A percentile compares a stretch with the other conserved stretches of the same genome.
Conservation (phyloP, 2,113 vertebrate genomes). For the Beaufortia kweichowensis region DNA sequence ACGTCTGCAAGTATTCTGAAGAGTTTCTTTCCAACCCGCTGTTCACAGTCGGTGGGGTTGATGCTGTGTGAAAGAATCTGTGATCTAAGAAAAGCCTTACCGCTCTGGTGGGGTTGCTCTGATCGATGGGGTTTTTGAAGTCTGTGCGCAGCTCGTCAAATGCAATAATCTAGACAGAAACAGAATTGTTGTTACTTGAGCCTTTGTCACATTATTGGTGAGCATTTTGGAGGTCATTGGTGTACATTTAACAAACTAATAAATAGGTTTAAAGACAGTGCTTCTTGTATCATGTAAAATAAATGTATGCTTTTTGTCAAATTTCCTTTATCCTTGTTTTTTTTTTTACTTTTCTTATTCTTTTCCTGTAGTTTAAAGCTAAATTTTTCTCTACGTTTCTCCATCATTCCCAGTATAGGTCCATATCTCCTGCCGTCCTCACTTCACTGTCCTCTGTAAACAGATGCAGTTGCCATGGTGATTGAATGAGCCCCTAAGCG, state of each 20-base stretch:
- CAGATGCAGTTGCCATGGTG: slow-evolving; percentile 91
- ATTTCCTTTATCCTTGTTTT: background rate
- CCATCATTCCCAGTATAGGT: slow-evolving; percentile 19
- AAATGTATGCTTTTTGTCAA: too few relatives aligned
- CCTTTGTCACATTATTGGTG: background rate
- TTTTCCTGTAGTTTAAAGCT: background rate
- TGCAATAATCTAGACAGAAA: slow-evolving; percentile 86
- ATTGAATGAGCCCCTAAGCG: slow-evolving; percentile 74
- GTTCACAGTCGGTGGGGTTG: background rate
- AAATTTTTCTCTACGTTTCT: background rate
- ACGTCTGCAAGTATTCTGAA: slow-evolving; percentile 22
- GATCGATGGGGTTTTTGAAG: slow-evolving; percentile 98
- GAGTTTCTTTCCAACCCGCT: slow-evolving; percentile 13
- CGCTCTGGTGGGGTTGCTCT: slow-evolving; percentile 94
- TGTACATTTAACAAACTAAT: too few relatives aligned
- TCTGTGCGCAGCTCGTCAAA: slow-evolving; percentile 97
- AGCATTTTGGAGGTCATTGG: too few relatives aligned
- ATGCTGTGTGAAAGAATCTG: slow-evolving; percentile 23
- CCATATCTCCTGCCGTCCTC: slow-evolving; percentile 48
- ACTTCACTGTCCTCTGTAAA: slow-evolving; percentile 77
- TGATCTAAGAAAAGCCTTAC: slow-evolving; percentile 74
- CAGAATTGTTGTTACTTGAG: background rate
- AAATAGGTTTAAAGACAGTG: too few relatives aligned
- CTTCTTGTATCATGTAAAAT: too few relatives aligned
- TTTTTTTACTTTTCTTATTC: background rate